Conservation (phyloP, 1,140 invertebrate species). For the Heliconius eleuchia region DNA sequence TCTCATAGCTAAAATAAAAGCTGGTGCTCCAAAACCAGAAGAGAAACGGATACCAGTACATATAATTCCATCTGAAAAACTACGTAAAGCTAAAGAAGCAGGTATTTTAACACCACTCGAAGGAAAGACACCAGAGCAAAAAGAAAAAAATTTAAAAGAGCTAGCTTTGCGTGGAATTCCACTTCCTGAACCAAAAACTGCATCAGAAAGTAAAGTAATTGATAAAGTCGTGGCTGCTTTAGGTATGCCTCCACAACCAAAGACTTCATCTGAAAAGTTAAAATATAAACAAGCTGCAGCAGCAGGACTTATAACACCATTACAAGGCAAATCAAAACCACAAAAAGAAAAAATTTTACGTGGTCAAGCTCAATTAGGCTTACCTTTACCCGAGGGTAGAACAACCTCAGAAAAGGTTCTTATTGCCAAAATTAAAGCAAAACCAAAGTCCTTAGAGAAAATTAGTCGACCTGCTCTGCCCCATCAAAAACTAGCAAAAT, state of each 20-base stretch:
- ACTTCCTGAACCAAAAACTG: slow-evolving; percentile 45
- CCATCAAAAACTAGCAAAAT: slow-evolving; percentile 37
- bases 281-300: slow-evolving; percentile 46
- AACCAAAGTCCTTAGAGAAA: not conserved
- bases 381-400: slow-evolving; percentile 36
- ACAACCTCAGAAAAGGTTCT: not conserved
- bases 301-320: slow-evolving; percentile 43
- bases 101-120: slow-evolving; percentile 42
- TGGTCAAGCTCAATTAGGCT: not conserved
- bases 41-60: not conserved
- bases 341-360: slow-evolving; percentile 43
- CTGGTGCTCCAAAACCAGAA: not conserved
- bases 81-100: slow-evolving; percentile 43
- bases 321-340: slow-evolving; percentile 36
- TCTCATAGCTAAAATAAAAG: slow-evolving; percentile 25
- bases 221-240: slow-evolving; percentile 44
- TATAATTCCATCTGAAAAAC: slow-evolving; percentile 33
- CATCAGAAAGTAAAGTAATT: slow-evolving; percentile 49
- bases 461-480: slow-evolving; percentile 27
- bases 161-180: slow-evolving; percentile 49
- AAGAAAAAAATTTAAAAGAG: slow-evolving; percentile 50
- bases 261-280: slow-evolving; percentile 38
- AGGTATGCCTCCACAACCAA: slow-evolving; percentile 46
- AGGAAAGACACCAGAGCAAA: slow-evolving; percentile 47
- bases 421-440: slow-evolving; percentile 3